Evolutionary conservation across 2,888 invertebrate genomes (phyloP), one percentile per base, ranked within the genome.

Genomic region (Brachynemurus nebulosus): DNA sequence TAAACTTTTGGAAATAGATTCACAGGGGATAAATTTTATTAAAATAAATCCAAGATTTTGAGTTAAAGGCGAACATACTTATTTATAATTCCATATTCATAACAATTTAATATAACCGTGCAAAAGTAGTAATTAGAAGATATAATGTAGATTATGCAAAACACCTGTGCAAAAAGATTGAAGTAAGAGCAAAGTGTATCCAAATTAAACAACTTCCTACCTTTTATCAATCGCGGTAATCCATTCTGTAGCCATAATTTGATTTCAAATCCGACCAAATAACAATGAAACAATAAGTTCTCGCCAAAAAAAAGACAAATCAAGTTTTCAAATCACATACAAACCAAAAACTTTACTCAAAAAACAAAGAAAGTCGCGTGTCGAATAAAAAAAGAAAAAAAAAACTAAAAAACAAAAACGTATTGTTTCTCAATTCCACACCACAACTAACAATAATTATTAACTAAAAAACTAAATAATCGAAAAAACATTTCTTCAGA

Each of bases 181-280:
- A 27, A 27, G 12, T 27, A 4, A n/a, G 3, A n/a, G 27, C 12
- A 4, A 30, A 30, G 30, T 30, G n/a, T n/a, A n/a, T n/a, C n/a
- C n/a, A n/a, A n/a, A n/a, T n/a, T 16, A 33, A 33, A 25, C 7
- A 25, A 9, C n/a, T 37, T 4, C 59, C 57, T 54, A 70, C 70
- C 70, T 66, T 58, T 70, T 70, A 60, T 70, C 70, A 60, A 70
- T 70, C 40, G 70, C 70, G 47, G 69, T 69, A 57, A 70, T 68
- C 70, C 70, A 70, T 63, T 70, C 70, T 63, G 69, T 70, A 47
- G 68, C 68, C 67, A 67, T 67, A 52, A 30, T 47, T 30, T 12
- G 14, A n/a, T 12, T n/a, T 14, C 30, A 30, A 30, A 8, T 11
- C n/a, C n/a, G 14, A 30, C n/a, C 30, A 30, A 30, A n/a, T 30